Conservation (phyloP, 2,113 vertebrate genomes). For the Corydoras sp. region DNA sequence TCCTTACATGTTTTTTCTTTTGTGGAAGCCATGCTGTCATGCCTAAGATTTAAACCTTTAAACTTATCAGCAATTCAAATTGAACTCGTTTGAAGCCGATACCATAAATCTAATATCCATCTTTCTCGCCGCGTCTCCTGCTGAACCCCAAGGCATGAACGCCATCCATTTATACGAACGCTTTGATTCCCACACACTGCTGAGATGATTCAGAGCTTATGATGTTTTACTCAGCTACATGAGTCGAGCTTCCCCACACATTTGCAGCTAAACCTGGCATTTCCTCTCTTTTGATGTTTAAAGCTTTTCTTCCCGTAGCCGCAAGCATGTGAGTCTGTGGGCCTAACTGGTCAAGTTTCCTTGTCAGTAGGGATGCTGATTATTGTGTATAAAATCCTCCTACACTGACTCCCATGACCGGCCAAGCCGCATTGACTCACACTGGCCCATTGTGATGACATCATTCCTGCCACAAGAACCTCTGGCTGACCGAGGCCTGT, state of each 20-base stretch:
- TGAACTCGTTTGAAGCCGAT: too few relatives aligned
- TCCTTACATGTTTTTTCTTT: too few relatives aligned
- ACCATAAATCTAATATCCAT: neutral
- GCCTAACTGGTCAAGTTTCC: constrained; percentile 40
- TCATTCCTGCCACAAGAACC: constrained; percentile 57
- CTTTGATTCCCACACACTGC: neutral
- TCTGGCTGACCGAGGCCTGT: constrained; percentile 58
- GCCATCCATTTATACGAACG: neutral
- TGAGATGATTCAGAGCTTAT: neutral
- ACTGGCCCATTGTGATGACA: constrained; percentile 64
- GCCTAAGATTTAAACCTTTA: too few relatives aligned
- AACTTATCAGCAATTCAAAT: too few relatives aligned
- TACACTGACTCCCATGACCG: constrained; percentile 48
- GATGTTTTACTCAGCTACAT: constrained; percentile 20
- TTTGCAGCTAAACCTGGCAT: constrained; percentile 16
- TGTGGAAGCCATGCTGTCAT: too few relatives aligned
- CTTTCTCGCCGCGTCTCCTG: neutral
- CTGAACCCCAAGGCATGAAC: neutral
- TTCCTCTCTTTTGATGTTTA: constrained; percentile 36
- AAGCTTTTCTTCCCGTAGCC: constrained; percentile 24
- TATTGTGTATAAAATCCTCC: constrained; percentile 46
- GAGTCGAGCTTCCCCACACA: constrained; percentile 16
- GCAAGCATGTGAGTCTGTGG: constrained; percentile 16
- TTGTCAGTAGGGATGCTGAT: constrained; percentile 46
- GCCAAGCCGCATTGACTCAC: constrained; percentile 52